phyloP scores from a whole-genome alignment of 2,888 invertebrate genomes.

The Drosophila prostipennis region DNA sequence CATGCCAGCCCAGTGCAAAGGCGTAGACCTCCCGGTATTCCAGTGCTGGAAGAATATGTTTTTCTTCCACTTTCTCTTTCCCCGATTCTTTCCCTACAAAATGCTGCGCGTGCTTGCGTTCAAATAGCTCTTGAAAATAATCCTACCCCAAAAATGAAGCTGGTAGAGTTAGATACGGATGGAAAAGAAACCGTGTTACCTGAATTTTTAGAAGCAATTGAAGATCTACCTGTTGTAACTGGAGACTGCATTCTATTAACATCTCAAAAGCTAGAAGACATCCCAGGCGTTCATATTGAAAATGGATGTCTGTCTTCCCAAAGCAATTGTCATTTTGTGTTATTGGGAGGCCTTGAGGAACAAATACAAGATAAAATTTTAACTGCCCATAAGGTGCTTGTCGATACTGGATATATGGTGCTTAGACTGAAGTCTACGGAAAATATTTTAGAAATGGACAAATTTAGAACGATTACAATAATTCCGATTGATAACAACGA shows the following conservation, averaged over 20 bases:
- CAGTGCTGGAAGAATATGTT: conserved; percentile 90
- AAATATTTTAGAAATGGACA: conserved; percentile 82
- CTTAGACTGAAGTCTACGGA: conserved; percentile 86
- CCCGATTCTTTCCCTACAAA: conserved; percentile 76
- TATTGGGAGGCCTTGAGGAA: conserved; percentile 68
- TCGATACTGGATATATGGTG: conserved; percentile 87
- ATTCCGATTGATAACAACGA: conserved; percentile 75
- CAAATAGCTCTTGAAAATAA: conserved; percentile 91
- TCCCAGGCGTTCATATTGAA: conserved; percentile 86
- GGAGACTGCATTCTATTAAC: conserved; percentile 87
- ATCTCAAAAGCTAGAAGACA: conserved; percentile 71
- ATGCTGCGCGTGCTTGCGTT: conserved; percentile 87
- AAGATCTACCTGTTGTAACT: conserved; percentile 89
- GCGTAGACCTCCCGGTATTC: conserved; percentile 88
- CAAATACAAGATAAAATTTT: conserved; percentile 80
- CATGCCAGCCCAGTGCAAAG: conserved; percentile 90
- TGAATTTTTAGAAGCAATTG: conserved; percentile 86
- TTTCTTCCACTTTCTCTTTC: conserved; percentile 88
- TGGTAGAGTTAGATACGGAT: conserved; percentile 86
- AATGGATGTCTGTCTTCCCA: conserved; percentile 86
- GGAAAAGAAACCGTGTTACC: conserved; percentile 85
- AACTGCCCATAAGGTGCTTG: conserved; percentile 85
- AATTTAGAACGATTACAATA: conserved; percentile 72
- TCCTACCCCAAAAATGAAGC: conserved; percentile 87
- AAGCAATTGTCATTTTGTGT: conserved; percentile 80